Evolutionary conservation across 2,888 invertebrate genomes (phyloP), one percentile per base, ranked within the genome.

Genomic region (Microctonus aethiopoides): DNA sequence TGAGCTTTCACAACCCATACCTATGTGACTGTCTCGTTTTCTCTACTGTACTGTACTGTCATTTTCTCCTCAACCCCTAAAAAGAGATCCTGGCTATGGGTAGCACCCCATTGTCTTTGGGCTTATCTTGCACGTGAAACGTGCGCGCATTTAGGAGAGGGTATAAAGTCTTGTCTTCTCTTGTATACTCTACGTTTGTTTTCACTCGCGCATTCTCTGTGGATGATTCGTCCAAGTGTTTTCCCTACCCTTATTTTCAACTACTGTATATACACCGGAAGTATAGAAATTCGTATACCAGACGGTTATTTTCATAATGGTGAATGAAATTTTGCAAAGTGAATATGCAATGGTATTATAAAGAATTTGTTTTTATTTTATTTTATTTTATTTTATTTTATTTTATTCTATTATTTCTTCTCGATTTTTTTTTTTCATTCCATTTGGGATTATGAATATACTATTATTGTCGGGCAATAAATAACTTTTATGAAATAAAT

Each of bases 91-190:
- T 57, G 41, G 60, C 57, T 32, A 39, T 60, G 61, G 65, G 77
- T 64, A 74, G 74, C 80, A 78, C 80, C 81, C 81, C 76, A 81
- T 81, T 82, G 81, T 82, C 80, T 80, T 80, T 77, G 74, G 79
- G 80, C 80, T 81, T 81, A 76, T 76, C 74, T 73, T 56, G 56
- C 63, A 46, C 20, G 46, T 46, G 46, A 16, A 46, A 46, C 66
- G 57, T 36, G 39, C 32, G 61, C 52, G 66, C 32, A 7, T 29
- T 54, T 51, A 41, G 70, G 36, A 62, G n/a, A n/a, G n/a, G n/a
- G n/a, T n/a, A 32, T n/a, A 32, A 46, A 68, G 62, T 46, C 46
- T 46, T 20, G 46, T 46, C 46, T 46, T 16, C 46, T 46, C 16
- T 46, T n/a, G 2, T 54, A 54, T 54, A 54, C 54, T 11, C 20